Conservation (phyloP, 2,797 vertebrate genomes). For the Sebastes nivosus region DNA sequence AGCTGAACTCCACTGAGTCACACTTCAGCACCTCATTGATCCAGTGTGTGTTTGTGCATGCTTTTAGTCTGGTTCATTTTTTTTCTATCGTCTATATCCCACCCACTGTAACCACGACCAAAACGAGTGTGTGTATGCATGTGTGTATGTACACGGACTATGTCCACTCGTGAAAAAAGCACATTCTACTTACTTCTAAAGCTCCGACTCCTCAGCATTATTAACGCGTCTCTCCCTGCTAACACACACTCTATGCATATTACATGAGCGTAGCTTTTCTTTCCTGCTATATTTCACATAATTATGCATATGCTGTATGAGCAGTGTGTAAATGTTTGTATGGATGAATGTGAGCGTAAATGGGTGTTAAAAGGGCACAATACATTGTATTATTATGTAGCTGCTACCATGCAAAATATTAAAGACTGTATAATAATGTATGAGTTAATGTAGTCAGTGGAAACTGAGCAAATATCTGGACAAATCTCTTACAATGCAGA, state of each 20-base stretch:
- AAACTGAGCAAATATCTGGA: neutral
- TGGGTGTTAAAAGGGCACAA: conserved; percentile 45
- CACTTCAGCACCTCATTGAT: conserved; percentile 60
- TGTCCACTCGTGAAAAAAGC: conserved; percentile 8
- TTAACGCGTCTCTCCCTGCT: conserved; percentile 23
- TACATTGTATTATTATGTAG: conserved; percentile 21
- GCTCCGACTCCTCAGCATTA: conserved; percentile 19
- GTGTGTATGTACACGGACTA: neutral
- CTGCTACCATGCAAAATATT: conserved; percentile 8
- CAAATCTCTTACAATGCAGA: neutral
- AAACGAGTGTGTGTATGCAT: neutral
- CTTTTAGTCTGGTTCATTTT: neutral
- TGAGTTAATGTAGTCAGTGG: neutral
- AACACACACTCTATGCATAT: conserved; percentile 57
- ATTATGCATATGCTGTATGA: conserved; percentile 55
- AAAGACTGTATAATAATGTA: neutral
- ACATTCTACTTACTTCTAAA: conserved; percentile 14
- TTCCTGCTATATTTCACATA: conserved; percentile 47
- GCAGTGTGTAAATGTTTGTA: conserved; percentile 67
- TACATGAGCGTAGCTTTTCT: conserved; percentile 57
- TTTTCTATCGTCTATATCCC: neutral
- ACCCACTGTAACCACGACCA: neutral
- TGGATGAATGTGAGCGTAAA: conserved; percentile 41
- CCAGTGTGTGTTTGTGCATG: conserved; percentile 5
- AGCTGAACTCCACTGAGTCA: conserved; percentile 52